Evolutionary conservation across 2,113 vertebrate species (phyloP).

Genomic region (Aptenodytes patagonicus): DNA sequence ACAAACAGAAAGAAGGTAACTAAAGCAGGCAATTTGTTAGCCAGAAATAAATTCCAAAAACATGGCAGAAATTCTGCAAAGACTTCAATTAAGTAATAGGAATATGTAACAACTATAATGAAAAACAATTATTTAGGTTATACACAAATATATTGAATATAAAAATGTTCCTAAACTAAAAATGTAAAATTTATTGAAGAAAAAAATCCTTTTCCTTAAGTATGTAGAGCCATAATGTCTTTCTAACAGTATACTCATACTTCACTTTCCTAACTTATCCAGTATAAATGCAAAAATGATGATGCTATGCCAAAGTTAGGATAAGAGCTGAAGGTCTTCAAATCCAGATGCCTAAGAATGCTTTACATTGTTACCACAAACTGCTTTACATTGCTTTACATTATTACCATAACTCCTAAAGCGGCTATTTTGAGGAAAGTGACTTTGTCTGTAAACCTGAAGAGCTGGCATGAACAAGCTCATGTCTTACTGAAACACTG

Average conservation of each 20-base stretch:
- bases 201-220: background rate
- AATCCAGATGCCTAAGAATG: background rate
- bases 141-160: background rate
- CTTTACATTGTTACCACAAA: background rate
- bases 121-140: background rate
- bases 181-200: background rate
- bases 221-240: background rate
- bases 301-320: background rate
- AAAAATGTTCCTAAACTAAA: background rate
- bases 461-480: background rate
- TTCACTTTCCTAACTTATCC: background rate
- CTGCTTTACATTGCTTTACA: background rate
- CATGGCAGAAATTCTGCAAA: background rate
- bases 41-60: background rate
- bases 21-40: background rate
- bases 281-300: background rate
- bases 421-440: background rate
- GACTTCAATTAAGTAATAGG: background rate
- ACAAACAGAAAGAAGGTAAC: background rate
- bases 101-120: background rate
- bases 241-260: background rate
- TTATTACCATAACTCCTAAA: background rate
- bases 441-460: background rate
- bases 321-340: background rate
- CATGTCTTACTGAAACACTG: background rate